phyloP scores from a whole-genome alignment of 2,797 vertebrate genomes.

The Pseudotriccus pelzelni region DNA sequence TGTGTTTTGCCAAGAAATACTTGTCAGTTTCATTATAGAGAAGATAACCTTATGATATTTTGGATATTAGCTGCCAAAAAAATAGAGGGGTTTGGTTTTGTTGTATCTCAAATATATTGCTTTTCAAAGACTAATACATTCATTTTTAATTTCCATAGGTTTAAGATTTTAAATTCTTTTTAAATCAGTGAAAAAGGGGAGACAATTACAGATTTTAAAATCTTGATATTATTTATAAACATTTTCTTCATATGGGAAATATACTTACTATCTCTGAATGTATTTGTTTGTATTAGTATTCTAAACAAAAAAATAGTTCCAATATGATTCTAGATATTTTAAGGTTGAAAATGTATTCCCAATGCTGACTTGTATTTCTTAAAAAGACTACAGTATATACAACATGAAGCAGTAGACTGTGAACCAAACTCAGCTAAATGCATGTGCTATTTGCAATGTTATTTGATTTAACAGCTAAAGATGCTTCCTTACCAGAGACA shows the following conservation, averaged over 20 bases:
- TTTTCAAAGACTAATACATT: neutral
- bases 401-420: neutral
- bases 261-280: neutral
- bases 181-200: neutral
- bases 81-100: neutral
- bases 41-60: neutral
- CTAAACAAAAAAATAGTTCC: neutral
- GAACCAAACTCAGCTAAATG: neutral
- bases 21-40: neutral
- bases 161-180: neutral
- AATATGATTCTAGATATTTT: neutral
- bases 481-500: conserved; percentile 3
- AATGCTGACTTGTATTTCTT: neutral
- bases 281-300: neutral
- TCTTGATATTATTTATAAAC: neutral
- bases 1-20: neutral
- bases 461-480: conserved; percentile 22
- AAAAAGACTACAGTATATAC: neutral
- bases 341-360: neutral
- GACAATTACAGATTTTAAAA: neutral
- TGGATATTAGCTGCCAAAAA: neutral
- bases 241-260: neutral
- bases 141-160: neutral
- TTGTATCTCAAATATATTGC: neutral
- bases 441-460: neutral